A percentile compares a stretch with the other conserved stretches of the same genome.
Evolutionary conservation across 2,888 invertebrate genomes (phyloP).

Genomic region (Galerucella nymphaeae): DNA sequence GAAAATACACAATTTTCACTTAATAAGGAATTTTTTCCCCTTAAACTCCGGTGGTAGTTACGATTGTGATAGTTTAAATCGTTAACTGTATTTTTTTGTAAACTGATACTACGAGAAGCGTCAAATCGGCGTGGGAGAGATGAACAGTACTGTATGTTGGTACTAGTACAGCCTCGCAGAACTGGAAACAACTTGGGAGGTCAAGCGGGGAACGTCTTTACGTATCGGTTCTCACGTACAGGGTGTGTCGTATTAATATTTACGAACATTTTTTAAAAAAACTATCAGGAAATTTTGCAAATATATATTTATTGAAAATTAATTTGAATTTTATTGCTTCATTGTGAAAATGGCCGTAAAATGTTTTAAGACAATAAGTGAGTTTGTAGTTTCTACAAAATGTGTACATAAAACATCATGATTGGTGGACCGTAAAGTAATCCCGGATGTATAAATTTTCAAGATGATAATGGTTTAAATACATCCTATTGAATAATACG

Average conservation of each 20-base stretch:
- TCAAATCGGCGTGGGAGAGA: slow-evolving; percentile 55
- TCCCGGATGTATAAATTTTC: neutral
- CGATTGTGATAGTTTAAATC: slow-evolving; percentile 40
- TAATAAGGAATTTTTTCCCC: neutral
- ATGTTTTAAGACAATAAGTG: neutral
- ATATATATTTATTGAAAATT: neutral
- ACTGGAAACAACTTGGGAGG: slow-evolving; percentile 55
- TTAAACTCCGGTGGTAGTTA: neutral
- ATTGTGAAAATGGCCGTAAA: slow-evolving; percentile 1
- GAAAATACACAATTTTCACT: too few species aligned
- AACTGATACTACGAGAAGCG: slow-evolving; percentile 29
- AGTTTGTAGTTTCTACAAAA: slow-evolving; percentile 3
- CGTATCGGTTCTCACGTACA: slow-evolving; percentile 16
- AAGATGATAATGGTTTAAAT: neutral
- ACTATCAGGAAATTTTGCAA: neutral
- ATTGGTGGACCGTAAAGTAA: neutral
- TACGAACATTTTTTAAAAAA: neutral
- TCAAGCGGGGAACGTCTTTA: slow-evolving; percentile 54
- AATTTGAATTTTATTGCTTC: neutral
- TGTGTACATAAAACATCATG: neutral
- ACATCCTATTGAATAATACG: too few species aligned
- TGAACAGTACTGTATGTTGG: slow-evolving; percentile 38
- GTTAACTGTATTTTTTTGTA: slow-evolving; percentile 22
- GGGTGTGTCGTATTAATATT: neutral
- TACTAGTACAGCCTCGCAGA: slow-evolving; percentile 18